Evolutionary conservation across 1,140 invertebrate species (phyloP).

Genomic region (Proales similis): DNA sequence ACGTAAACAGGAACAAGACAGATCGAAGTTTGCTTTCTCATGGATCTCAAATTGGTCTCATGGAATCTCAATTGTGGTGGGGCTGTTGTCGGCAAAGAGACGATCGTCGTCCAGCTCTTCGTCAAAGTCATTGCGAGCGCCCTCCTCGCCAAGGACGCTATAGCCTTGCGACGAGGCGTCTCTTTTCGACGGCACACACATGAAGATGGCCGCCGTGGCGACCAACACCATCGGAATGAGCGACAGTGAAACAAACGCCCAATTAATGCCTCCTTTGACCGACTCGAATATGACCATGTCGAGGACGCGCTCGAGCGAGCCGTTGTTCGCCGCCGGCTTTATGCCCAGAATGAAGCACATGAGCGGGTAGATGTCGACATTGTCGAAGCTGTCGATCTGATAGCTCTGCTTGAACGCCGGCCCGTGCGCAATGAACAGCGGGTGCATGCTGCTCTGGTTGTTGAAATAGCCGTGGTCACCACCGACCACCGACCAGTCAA

Average conservation of each 20-base stretch:
- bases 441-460: slow-evolving; percentile 58
- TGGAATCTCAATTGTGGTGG: no score
- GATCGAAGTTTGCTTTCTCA: no score
- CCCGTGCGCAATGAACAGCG: slow-evolving; percentile 64
- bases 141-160: no score
- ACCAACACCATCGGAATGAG: slow-evolving; percentile 11
- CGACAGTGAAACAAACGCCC: slow-evolving; percentile 15
- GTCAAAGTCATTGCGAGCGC: no score
- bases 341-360: slow-evolving; percentile 31
- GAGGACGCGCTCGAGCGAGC: slow-evolving; percentile 14
- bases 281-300: slow-evolving; percentile 24
- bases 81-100: no score
- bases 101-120: no score
- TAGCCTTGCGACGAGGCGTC: no score
- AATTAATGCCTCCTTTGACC: neutral
- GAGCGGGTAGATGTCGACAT: slow-evolving; percentile 62
- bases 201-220: slow-evolving; percentile 9
- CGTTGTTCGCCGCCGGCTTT: slow-evolving; percentile 4
- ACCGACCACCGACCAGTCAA: slow-evolving; percentile 39
- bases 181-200: slow-evolving; percentile 22
- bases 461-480: slow-evolving; percentile 66
- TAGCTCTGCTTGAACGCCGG: slow-evolving; percentile 59
- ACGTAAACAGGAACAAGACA: no score
- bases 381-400: slow-evolving; percentile 58
- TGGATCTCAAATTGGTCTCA: no score